Base-by-base conservation (phyloP, 2,888 invertebrate genomes). In the Heliothis peltigera region DNA sequence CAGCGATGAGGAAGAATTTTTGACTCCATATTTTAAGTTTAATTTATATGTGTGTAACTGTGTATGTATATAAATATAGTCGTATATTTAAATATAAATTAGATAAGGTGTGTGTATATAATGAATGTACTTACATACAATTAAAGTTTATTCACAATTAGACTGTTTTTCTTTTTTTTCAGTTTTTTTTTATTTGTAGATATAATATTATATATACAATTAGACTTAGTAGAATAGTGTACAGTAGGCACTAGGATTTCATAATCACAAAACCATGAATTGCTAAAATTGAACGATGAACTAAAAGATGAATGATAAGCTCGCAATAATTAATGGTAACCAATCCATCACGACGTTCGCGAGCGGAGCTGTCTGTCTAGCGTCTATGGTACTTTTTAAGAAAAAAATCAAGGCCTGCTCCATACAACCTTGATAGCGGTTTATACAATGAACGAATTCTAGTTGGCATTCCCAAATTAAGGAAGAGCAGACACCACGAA, bases 381-480 rank as follows among this genome's bases (percentile, higher is more conserved):
- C n/a, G n/a, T n/a, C n/a, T n/a, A n/a, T n/a, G n/a, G n/a, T 47
- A 54, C 19, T 46, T 59, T 64, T 56, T 43, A 48, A 48, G 47
- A 48, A 55, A 73, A 56, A 74, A 60, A 60, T 52, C 47, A 32
- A 68, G 47, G 19, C 47, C 17, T 21, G 19, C 17, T 51, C 21
- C 44, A 48, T 52, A 18, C 18, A 59, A 60, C 48, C 64, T 64
- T 61, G 70, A 60, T 70, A 56, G 69, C 43, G 61, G 64, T 64
- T 52, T 28, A 25, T 25, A 28, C 10, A 74, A 70, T 70, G 59
- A 77, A 49, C 68, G 64, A 79, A 53, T 32, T 53, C 68, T 58
- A 66, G 64, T 69, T 79, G 68, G 62, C 59, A 66, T 44, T 39
- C 35, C 47, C 76, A 77, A 79, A 79, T 79, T 76, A 77, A 79